A percentile compares a stretch with the other conserved stretches of the same genome.
Conservation (phyloP, 2,888 invertebrate genomes). For the Eilema depressum region DNA sequence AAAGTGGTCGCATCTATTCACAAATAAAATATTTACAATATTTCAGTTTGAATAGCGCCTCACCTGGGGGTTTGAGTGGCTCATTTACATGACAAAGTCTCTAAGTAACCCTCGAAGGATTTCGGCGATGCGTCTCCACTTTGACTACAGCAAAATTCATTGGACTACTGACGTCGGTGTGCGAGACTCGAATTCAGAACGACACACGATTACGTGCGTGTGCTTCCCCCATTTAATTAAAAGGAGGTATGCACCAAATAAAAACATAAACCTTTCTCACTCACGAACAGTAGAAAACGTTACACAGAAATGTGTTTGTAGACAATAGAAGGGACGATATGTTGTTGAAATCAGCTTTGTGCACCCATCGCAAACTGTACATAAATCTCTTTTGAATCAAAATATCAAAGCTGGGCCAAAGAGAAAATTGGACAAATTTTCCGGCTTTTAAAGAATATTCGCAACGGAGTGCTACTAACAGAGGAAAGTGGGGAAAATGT, state of each 20-base stretch:
- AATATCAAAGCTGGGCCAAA: constrained; percentile 67
- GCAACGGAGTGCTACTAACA: constrained; percentile 57
- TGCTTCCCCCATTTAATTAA: constrained; percentile 36
- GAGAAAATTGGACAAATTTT: constrained; percentile 75
- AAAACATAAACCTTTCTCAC: constrained; percentile 16
- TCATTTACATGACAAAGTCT: constrained; percentile 84
- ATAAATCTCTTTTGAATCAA: constrained; percentile 66
- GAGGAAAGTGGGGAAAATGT: constrained; percentile 58
- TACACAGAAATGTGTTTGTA: constrained; percentile 31
- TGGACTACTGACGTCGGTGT: constrained; percentile 42
- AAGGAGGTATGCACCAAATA: constrained; percentile 21
- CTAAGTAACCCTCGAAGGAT: constrained; percentile 74
- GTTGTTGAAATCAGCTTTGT: constrained; percentile 59
- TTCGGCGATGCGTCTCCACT: constrained; percentile 61
- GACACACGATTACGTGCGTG: constrained; percentile 36
- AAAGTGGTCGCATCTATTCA: constrained; percentile 56
- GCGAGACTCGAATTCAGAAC: constrained; percentile 48
- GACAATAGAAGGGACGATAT: constrained; percentile 40
- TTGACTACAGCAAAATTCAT: constrained; percentile 56
- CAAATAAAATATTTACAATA: constrained; percentile 77
- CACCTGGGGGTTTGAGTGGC: constrained; percentile 69
- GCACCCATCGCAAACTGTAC: constrained; percentile 51
- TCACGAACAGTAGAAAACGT: constrained; percentile 7
- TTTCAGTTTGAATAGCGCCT: constrained; percentile 73
- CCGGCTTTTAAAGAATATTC: constrained; percentile 70